A percentile compares a stretch with the other conserved stretches of the same genome.
These are phyloP conservation scores for Eulemur macaco DNA, from an alignment of 2,113 vertebrate genomes.

Conservation along the genomic window DNA sequence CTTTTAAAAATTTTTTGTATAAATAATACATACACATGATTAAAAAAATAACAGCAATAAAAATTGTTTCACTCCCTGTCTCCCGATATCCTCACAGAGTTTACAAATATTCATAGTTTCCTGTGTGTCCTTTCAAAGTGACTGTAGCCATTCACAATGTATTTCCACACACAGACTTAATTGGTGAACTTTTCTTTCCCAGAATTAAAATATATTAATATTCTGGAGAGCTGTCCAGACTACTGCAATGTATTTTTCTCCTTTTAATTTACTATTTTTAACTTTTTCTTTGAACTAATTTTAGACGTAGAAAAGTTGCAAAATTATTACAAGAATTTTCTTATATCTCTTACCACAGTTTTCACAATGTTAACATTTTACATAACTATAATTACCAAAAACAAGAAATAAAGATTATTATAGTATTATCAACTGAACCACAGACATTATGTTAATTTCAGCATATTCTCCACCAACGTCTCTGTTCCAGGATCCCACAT, in stretches of 20 bases:
- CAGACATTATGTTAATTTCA: neutral
- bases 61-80: neutral
- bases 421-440: neutral
- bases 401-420: neutral
- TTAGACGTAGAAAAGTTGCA: neutral
- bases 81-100: neutral
- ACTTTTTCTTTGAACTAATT: neutral
- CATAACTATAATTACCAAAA: neutral
- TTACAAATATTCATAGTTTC: neutral
- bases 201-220: neutral
- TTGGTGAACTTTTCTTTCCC: neutral
- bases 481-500: neutral
- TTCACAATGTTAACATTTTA: neutral
- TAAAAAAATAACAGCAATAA: neutral
- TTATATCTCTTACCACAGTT: neutral
- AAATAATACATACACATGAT: neutral
- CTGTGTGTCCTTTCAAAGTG: neutral
- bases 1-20: neutral
- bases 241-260: neutral
- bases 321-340: neutral
- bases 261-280: constrained; percentile 20
- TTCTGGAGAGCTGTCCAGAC: neutral
- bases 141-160: neutral
- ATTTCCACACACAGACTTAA: neutral
- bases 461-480: neutral